A percentile compares a stretch with the other conserved stretches of the same genome.
Evolutionary conservation across 2,113 vertebrate species (phyloP).

Genomic region (Pungitius pungitius): DNA sequence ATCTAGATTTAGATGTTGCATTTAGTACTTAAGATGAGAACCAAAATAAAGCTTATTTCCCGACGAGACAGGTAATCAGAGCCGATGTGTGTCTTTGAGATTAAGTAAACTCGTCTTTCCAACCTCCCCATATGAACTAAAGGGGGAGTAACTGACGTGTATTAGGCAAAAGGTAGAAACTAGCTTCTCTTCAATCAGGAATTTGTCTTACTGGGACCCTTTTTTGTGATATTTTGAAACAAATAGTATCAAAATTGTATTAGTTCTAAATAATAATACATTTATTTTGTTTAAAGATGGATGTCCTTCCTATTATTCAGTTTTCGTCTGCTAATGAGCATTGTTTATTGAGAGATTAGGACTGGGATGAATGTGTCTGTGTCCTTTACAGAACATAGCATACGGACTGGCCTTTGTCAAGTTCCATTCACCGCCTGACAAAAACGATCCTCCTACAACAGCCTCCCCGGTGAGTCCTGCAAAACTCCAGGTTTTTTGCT

Average conservation of each 20-base stretch:
- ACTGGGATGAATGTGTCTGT: conserved; percentile 15
- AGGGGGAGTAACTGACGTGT: background rate
- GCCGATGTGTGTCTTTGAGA: background rate
- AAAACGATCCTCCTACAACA: conserved; percentile 70
- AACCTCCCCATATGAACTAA: background rate
- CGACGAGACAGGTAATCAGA: too few species aligned
- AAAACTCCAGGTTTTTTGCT: background rate
- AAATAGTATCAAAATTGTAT: background rate
- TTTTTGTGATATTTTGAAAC: background rate
- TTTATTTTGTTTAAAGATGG: background rate
- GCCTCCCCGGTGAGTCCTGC: conserved; percentile 80
- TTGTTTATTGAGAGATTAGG: background rate
- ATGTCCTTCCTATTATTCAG: background rate
- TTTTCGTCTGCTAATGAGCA: background rate
- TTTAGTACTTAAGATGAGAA: background rate
- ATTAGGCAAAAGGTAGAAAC: background rate
- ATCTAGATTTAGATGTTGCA: background rate
- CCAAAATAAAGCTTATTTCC: background rate
- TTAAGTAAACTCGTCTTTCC: background rate
- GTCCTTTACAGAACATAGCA: conserved; percentile 78
- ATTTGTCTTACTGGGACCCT: background rate
- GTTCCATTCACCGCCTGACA: conserved; percentile 88
- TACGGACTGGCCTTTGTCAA: conserved; percentile 89
- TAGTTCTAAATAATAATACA: background rate
- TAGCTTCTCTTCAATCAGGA: background rate